Conservation (phyloP, 1,140 invertebrate genomes). For the Pteromalus puparum region DNA sequence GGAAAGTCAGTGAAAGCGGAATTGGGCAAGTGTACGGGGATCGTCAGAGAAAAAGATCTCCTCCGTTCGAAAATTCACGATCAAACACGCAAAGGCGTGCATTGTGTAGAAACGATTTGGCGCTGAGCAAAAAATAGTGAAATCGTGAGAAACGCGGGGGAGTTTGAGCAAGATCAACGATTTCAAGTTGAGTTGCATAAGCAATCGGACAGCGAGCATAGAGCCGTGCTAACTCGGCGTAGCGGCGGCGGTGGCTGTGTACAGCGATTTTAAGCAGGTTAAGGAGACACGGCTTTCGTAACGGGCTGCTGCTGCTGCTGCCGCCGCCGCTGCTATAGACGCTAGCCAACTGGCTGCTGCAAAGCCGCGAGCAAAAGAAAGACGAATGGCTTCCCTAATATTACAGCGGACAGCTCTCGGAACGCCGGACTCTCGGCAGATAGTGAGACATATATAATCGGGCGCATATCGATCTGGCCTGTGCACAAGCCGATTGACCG, state of each 20-base stretch:
- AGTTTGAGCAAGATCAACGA: slow-evolving; percentile 63
- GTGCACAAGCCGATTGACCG: slow-evolving; percentile 27
- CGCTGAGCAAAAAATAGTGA: slow-evolving; percentile 42
- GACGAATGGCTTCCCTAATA: slow-evolving; percentile 66
- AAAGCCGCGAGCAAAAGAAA: slow-evolving; percentile 53
- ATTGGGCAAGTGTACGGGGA: neutral
- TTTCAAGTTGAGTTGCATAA: slow-evolving; percentile 65
- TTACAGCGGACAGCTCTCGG: slow-evolving; percentile 60
- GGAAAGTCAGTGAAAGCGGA: neutral
- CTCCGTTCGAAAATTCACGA: slow-evolving; percentile 9
- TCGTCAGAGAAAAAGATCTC: neutral
- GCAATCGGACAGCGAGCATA: slow-evolving; percentile 6
- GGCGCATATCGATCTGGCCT: slow-evolving; percentile 3
- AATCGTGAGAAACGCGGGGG: slow-evolving; percentile 52
- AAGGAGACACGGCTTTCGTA: slow-evolving; percentile 70
- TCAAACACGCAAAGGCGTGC: neutral
- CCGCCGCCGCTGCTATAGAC: neutral
- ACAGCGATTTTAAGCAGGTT: slow-evolving; percentile 65
- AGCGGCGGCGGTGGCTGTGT: slow-evolving; percentile 28
- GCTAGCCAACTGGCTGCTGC: slow-evolving; percentile 14
- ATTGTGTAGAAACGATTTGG: slow-evolving; percentile 27
- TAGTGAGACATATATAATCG: slow-evolving; percentile 45
- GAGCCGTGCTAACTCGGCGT: slow-evolving; percentile 57
- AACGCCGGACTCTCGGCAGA: slow-evolving; percentile 12
- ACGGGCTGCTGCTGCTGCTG: slow-evolving; percentile 55